Conservation (phyloP, 2,888 invertebrate species). For the Aelia acuminata region DNA sequence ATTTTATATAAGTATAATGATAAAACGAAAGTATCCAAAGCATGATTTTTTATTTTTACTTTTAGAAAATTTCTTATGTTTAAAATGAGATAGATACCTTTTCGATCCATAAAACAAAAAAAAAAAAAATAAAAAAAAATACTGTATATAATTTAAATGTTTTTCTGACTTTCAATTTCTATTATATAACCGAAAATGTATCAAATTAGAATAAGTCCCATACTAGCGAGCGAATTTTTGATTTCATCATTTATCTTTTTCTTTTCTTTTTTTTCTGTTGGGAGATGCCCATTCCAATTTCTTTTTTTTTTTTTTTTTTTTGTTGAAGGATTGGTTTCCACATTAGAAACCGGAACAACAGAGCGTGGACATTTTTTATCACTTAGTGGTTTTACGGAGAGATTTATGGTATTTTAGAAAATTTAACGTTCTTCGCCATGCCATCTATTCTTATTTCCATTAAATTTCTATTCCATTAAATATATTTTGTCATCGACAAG, state of each 20-base stretch:
- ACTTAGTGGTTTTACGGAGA: constrained; percentile 1
- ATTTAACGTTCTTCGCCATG: neutral
- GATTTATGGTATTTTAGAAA: constrained; percentile 33
- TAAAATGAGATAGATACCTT: too few species aligned
- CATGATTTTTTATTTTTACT: too few species aligned
- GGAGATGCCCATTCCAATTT: neutral
- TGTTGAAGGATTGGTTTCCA: neutral
- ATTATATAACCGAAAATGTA: neutral
- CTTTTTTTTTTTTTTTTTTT: neutral
- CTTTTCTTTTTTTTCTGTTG: neutral
- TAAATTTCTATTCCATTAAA: constrained; percentile 18
- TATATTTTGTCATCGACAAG: neutral
- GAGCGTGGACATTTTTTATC: constrained; percentile 17
- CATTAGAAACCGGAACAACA: constrained; percentile 31
- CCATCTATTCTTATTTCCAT: neutral
- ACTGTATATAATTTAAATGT: too few species aligned
- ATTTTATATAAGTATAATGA: too few species aligned
- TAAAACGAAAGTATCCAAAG: too few species aligned
- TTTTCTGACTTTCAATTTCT: too few species aligned
- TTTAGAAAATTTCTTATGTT: too few species aligned
- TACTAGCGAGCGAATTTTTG: neutral
- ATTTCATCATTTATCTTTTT: neutral
- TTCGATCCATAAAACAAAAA: too few species aligned
- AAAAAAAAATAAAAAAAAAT: too few species aligned
- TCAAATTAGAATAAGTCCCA: neutral